A percentile compares a stretch with the other conserved stretches of the same genome.
phyloP scores from a whole-genome alignment of 2,888 invertebrate genomes.

The Athalia rosae region DNA sequence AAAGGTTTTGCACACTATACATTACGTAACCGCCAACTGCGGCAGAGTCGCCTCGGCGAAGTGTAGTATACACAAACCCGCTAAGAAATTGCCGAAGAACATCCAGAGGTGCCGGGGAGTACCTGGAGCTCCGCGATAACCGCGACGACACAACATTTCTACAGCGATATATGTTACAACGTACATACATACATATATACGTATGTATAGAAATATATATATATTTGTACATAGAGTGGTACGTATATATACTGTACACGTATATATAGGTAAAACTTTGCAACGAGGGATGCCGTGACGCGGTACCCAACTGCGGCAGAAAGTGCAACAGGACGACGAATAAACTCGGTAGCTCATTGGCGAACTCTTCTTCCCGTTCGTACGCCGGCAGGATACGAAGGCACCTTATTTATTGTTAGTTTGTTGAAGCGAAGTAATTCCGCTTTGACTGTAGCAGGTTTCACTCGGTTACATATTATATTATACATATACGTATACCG shows the following conservation, averaged over 20 bases:
- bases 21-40: conserved; percentile 25
- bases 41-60: background rate
- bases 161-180: conserved; percentile 12
- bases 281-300: background rate
- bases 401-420: conserved; percentile 10
- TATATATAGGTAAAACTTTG: conserved; percentile 8
- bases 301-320: background rate
- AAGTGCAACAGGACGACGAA: conserved; percentile 4
- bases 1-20: conserved; percentile 25
- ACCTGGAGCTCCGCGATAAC: background rate
- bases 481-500: background rate
- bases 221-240: too few relatives aligned
- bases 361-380: conserved; percentile 17
- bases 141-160: background rate
- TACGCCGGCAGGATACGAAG: background rate
- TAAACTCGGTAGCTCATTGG: conserved; percentile 33
- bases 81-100: conserved; percentile 40
- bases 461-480: conserved; percentile 37
- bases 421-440: conserved; percentile 4
- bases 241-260: too few relatives aligned
- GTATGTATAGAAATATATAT: background rate
- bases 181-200: background rate
- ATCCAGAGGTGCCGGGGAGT: background rate
- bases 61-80: too few relatives aligned
- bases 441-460: conserved; percentile 24